Base-by-base conservation (phyloP, 2,113 vertebrate genomes). In the Albula glossodonta region DNA sequence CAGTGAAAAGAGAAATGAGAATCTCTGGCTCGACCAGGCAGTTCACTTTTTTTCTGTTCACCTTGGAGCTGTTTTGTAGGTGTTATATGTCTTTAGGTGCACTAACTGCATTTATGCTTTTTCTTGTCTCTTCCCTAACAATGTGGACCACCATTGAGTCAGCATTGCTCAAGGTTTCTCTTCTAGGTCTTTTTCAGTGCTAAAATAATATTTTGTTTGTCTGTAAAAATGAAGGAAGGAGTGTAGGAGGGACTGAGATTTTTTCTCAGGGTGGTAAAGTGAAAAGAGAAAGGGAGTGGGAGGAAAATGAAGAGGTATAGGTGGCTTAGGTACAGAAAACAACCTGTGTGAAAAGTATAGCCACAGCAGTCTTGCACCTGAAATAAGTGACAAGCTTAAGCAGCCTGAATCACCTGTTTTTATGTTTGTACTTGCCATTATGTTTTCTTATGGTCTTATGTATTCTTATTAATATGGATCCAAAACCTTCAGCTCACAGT, bases 141-240 rank as follows among this genome's bases (percentile, higher is more conserved):
- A 77, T 78, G 77, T 80, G 70, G 19, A 49, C 49, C 50, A 53
- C n/a, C 63, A 49, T 52, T 86, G 85, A 86, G 66, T 86, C 31
- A 83, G 81, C 81, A 57, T 10, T 52, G 70, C 66, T 86, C 85
- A 86, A 86, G 81, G 81, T 83, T 82, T 60, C 66, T 78, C 25
- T 51, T 80, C 25, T 60, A 5, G 53, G 19, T 60, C 41, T 51
- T 82, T 60, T 77, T 86, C 85, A 17, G 41, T 74, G 77, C 82
- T 9, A 86, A 86, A 86, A 86, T 22, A 48, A 53, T 25, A 17
- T 74, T 60, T 41, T 11, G 56, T 15, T 60, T 60, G 56, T 60
- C 56, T 60, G 3, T 60, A 13, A 60, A 60, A 60, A 60, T 60
- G 10, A 15, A 60, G 56, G 56, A 60, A 60, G 56, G 17, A 15